These are phyloP conservation scores for Cantharis lateralis DNA, from an alignment of 2,888 invertebrate genomes.

Conservation along the genomic window DNA sequence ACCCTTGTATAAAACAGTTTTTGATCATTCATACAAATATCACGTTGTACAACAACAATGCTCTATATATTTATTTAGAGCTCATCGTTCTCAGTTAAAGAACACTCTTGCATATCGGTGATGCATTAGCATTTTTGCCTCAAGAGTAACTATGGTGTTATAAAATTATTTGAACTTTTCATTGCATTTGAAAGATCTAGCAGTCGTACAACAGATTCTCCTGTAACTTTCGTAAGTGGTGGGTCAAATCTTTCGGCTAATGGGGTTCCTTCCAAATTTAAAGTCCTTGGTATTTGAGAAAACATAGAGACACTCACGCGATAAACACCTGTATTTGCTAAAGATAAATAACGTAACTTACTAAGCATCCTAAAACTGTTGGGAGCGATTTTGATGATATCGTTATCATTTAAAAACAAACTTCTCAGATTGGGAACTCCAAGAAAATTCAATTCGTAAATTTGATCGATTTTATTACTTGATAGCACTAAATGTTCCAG, in stretches of 20 bases:
- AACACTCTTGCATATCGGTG: neutral
- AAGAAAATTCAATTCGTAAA: constrained; percentile 49
- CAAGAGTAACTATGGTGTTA: constrained; percentile 3
- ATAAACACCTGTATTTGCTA: constrained; percentile 50
- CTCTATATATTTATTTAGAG: neutral
- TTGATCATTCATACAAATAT: neutral
- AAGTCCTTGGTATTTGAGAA: constrained; percentile 44
- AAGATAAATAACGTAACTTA: constrained; percentile 49
- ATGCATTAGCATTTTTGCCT: neutral
- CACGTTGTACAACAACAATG: neutral
- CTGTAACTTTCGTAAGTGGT: constrained; percentile 47
- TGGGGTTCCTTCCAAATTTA: constrained; percentile 50
- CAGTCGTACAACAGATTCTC: constrained; percentile 44
- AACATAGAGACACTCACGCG: constrained; percentile 50
- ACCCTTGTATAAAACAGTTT: neutral
- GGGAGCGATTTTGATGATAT: constrained; percentile 42
- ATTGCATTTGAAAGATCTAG: constrained; percentile 12
- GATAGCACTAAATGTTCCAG: constrained; percentile 48
- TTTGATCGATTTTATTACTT: constrained; percentile 48
- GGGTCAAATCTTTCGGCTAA: constrained; percentile 49
- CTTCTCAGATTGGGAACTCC: constrained; percentile 48
- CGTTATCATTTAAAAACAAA: constrained; percentile 48
- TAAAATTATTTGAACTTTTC: neutral
- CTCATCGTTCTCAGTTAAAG: neutral
- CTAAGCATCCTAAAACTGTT: constrained; percentile 47